Conservation (phyloP, 92 coral and sea anemone genomes). For the Montipora capitata region DNA sequence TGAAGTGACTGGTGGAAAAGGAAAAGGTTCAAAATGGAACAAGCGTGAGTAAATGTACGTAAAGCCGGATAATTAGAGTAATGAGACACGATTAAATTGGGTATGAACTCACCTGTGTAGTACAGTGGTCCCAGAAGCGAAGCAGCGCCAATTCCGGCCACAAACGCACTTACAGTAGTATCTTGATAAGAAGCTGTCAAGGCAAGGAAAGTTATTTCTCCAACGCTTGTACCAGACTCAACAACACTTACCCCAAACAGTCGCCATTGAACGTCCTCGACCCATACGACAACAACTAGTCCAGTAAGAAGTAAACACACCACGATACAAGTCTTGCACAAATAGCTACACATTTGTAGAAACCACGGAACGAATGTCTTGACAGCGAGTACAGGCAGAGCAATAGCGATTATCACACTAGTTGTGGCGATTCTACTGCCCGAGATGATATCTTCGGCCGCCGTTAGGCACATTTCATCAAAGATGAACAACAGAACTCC, state of each 20-base stretch:
- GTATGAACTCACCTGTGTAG: slow-evolving; percentile 67
- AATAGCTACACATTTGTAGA: slow-evolving; percentile 63
- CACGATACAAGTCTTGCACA: slow-evolving; percentile 25
- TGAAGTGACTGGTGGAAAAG: no score
- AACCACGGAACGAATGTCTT: slow-evolving; percentile 68
- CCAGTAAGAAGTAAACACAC: slow-evolving; percentile 52
- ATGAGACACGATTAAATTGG: no score
- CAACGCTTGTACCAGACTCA: slow-evolving; percentile 67
- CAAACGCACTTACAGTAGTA: slow-evolving; percentile 74
- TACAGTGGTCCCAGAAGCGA: slow-evolving; percentile 74
- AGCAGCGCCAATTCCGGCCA: slow-evolving; percentile 72
- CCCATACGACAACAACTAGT: slow-evolving; percentile 45
- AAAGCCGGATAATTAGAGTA: no score
- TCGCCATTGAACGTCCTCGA: slow-evolving; percentile 48
- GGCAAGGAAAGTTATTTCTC: slow-evolving; percentile 75
- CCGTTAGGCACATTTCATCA: slow-evolving; percentile 65
- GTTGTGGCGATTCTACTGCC: slow-evolving; percentile 70
- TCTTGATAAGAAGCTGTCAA: slow-evolving; percentile 65
- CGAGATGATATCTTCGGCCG: slow-evolving; percentile 70
- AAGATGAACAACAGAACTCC: slow-evolving; percentile 60
- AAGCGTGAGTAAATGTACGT: no score
- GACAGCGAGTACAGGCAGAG: slow-evolving; percentile 61
- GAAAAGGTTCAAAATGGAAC: no score
- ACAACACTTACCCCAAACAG: slow-evolving; percentile 62
- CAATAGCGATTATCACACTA: slow-evolving; percentile 63